A percentile compares a stretch with the other conserved stretches of the same genome.
Evolutionary conservation across 2,113 vertebrate species (phyloP).

Genomic region (Rhinichthys klamathensis): DNA sequence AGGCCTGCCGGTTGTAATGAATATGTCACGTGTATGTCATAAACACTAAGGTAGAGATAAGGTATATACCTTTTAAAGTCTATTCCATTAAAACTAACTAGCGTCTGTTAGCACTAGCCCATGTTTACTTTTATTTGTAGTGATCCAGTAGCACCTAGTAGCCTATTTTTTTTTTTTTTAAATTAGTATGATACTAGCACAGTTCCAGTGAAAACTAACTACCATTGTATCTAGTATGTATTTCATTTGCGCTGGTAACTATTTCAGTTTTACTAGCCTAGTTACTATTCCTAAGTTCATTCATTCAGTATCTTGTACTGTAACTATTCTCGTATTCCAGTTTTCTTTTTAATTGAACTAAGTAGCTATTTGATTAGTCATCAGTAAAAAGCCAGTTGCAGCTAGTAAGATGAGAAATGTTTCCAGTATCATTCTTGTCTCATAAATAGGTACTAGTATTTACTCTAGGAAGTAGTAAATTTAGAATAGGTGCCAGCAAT

Average conservation of each 20-base stretch:
- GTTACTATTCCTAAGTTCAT: background rate
- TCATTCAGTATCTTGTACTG: background rate
- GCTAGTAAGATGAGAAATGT: background rate
- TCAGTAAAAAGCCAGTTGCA: background rate
- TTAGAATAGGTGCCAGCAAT: background rate
- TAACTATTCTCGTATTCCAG: background rate
- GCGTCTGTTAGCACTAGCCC: background rate
- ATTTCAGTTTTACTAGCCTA: background rate
- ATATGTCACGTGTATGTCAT: too few relatives aligned
- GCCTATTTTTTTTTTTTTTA: too few relatives aligned
- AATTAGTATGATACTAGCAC: background rate
- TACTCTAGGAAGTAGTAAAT: background rate
- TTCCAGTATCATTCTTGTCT: background rate
- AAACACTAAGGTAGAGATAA: background rate
- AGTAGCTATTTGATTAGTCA: background rate
- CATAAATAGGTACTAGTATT: background rate
- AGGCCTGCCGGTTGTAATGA: background rate
- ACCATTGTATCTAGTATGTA: background rate
- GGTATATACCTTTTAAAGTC: background rate
- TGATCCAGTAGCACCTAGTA: background rate
- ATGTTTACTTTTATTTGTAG: background rate
- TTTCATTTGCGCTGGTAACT: background rate
- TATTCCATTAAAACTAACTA: background rate
- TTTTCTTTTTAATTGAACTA: background rate
- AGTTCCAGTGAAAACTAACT: background rate